phyloP scores from a whole-genome alignment of 64 coral and sea anemone species.

The Montipora efflorescens region DNA sequence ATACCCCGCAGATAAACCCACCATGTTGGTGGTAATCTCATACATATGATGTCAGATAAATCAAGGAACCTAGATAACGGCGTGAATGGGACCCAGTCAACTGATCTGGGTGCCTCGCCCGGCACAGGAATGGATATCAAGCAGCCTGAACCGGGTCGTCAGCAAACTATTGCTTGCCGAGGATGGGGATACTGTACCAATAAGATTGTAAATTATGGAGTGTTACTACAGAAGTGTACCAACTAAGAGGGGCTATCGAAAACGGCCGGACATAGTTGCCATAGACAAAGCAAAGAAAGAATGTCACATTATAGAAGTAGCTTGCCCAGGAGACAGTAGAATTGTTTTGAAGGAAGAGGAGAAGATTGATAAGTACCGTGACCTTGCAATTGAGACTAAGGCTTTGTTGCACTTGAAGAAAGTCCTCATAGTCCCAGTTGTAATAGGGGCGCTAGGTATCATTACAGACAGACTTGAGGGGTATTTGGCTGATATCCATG shows the following conservation, averaged over 20 bases:
- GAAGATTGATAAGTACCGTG: no score
- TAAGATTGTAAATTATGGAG: slow-evolving; percentile 35
- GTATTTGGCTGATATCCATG: no score
- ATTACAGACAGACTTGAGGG: no score
- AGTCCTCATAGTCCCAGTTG: no score
- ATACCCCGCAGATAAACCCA: no score
- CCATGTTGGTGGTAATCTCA: not conserved
- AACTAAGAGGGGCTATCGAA: slow-evolving; percentile 23
- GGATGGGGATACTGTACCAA: slow-evolving; percentile 9
- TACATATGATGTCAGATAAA: not conserved
- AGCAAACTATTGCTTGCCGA: slow-evolving; percentile 6
- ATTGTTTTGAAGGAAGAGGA: no score
- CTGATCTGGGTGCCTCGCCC: not conserved
- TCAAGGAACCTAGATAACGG: slow-evolving; percentile 1
- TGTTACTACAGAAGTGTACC: slow-evolving; percentile 33
- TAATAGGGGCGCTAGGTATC: no score
- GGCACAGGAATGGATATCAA: not conserved
- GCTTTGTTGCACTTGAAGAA: no score
- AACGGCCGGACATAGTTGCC: not conserved
- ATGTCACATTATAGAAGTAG: no score
- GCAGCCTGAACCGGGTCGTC: not conserved
- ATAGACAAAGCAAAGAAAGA: no score
- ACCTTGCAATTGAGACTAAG: no score
- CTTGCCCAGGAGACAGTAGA: no score
- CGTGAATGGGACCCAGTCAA: slow-evolving; percentile 23